phyloP scores from a whole-genome alignment of 2,113 vertebrate genomes.

The Lycaon pictus region DNA sequence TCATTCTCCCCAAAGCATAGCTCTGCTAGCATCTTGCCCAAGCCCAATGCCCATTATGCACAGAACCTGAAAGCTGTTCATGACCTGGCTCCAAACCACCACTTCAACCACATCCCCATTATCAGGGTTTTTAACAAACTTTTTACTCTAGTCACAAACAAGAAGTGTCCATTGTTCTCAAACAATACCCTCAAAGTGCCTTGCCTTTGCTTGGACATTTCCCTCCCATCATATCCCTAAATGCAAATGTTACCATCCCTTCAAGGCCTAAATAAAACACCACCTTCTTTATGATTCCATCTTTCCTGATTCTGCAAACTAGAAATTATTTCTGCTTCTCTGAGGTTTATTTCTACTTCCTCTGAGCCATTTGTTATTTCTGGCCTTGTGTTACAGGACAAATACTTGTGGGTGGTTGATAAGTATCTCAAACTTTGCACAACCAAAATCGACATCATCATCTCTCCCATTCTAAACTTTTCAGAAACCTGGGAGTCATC shows the following conservation, averaged over 20 bases:
- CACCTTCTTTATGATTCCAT: not conserved
- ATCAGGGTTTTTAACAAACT: not conserved
- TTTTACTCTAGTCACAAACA: not conserved
- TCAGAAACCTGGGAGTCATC: not conserved
- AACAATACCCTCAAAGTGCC: not conserved
- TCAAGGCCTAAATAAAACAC: not conserved
- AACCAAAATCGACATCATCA: not conserved
- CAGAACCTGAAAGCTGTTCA: not conserved
- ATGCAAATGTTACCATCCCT: not conserved
- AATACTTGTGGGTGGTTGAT: not conserved
- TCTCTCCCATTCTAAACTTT: not conserved
- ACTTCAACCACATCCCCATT: not conserved
- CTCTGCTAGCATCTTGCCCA: not conserved
- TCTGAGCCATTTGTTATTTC: conserved; percentile 24
- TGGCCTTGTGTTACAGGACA: not conserved
- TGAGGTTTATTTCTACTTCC: not conserved
- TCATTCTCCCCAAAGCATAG: not conserved
- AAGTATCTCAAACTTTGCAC: not conserved
- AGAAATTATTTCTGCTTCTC: not conserved
- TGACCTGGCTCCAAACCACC: not conserved
- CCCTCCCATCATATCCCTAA: not conserved
- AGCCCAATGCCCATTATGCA: not conserved
- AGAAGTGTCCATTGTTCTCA: not conserved
- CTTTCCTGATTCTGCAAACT: not conserved
- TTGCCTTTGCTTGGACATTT: not conserved